These are phyloP conservation scores for Phaenicophaeus curvirostris DNA, from an alignment of 2,797 vertebrate genomes.

Conservation along the genomic window DNA sequence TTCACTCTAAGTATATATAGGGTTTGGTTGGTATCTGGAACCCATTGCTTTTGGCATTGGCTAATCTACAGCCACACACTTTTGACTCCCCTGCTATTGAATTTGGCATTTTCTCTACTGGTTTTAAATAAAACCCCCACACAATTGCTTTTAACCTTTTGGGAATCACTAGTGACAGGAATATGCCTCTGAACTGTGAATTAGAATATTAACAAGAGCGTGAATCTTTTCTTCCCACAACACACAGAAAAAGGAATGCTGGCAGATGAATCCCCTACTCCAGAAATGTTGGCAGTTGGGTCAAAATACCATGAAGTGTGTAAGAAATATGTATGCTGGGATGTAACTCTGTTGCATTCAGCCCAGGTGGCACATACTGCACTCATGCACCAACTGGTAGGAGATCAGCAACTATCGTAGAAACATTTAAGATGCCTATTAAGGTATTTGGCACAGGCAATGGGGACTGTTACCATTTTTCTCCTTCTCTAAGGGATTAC, in stretches of 20 bases:
- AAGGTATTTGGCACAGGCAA: neutral
- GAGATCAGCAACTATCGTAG: neutral
- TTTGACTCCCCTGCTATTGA: neutral
- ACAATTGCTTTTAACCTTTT: neutral
- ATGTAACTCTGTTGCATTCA: neutral
- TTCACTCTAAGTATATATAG: slow-evolving; percentile 14
- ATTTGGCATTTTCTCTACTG: neutral
- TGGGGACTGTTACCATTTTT: neutral
- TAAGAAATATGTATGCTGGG: slow-evolving; percentile 7
- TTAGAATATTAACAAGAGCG: neutral
- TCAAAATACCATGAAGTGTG: slow-evolving; percentile 15
- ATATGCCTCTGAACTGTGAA: neutral
- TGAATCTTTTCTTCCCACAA: neutral
- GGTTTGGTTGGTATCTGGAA: slow-evolving; percentile 34
- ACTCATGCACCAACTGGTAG: slow-evolving; percentile 5
- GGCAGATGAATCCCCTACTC: slow-evolving; percentile 16
- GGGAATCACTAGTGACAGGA: neutral
- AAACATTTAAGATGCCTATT: slow-evolving; percentile 9
- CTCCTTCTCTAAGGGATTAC: neutral
- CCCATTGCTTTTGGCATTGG: neutral
- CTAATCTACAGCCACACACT: neutral
- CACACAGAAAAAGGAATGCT: neutral
- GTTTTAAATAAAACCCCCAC: slow-evolving; percentile 16
- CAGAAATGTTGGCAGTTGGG: slow-evolving; percentile 1
- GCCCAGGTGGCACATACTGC: neutral